Conservation (phyloP, 1,140 invertebrate genomes). For the Dolichoris vasculosae region DNA sequence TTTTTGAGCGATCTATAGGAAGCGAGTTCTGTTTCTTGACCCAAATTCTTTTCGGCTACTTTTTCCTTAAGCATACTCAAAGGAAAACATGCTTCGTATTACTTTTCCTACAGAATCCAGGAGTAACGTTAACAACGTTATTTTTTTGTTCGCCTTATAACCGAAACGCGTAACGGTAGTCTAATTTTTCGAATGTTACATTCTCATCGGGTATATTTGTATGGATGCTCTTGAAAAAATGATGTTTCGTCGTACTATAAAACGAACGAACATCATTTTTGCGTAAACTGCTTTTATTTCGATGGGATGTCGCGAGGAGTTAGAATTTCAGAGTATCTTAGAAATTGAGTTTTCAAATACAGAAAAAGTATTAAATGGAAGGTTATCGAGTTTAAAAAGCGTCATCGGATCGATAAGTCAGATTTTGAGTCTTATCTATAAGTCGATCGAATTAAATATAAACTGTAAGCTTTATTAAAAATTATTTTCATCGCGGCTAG, state of each 20-base stretch:
- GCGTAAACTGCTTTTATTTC: neutral
- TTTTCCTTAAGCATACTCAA: neutral
- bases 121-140: neutral
- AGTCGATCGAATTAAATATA: neutral
- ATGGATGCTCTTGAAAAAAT: neutral
- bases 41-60: neutral
- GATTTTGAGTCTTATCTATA: neutral
- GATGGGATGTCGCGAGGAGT: neutral
- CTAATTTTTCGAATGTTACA: neutral
- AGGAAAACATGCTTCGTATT: neutral
- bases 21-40: neutral
- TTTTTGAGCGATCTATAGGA: neutral
- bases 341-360: slow-evolving; percentile 1
- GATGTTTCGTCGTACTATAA: neutral
- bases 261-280: neutral
- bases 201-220: neutral
- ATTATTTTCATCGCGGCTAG: no score
- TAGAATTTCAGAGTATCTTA: neutral
- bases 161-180: neutral
- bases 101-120: neutral
- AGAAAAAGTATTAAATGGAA: neutral
- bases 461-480: neutral
- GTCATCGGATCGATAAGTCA: neutral
- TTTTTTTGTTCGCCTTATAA: neutral
- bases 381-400: neutral